A percentile compares a stretch with the other conserved stretches of the same genome.
Conservation (phyloP, 2,888 invertebrate species). For the Aradus depressus region DNA sequence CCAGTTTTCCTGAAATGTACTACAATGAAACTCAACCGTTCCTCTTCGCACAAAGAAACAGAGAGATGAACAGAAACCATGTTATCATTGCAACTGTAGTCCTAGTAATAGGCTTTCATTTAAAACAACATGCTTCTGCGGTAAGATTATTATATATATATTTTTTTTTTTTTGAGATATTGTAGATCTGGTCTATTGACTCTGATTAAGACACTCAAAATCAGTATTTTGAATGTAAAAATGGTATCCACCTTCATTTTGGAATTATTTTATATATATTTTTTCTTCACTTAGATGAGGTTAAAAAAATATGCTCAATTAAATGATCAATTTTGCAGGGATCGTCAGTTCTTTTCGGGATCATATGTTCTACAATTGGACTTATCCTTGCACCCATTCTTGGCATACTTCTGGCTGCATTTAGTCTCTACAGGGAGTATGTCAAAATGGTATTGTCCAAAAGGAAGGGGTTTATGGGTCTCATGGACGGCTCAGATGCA, state of each 20-base stretch:
- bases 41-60: not conserved
- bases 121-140: conserved; percentile 17
- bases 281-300: not conserved
- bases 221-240: not conserved
- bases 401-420: not conserved
- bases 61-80: not conserved
- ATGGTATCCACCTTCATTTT: not conserved
- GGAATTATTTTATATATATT: not conserved
- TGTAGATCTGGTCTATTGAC: not conserved
- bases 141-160: conserved; percentile 6
- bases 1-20: conserved; percentile 7
- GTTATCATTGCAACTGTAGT: not conserved
- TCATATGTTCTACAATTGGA: conserved; percentile 20
- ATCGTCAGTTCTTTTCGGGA: conserved; percentile 18
- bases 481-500: conserved; percentile 44
- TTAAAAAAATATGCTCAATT: not conserved
- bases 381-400: conserved; percentile 13
- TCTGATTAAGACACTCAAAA: not conserved
- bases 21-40: not conserved
- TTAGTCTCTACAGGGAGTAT: conserved; percentile 7
- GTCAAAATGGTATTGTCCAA: not conserved
- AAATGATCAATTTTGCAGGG: conserved; percentile 6
- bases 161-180: not conserved
- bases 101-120: conserved; percentile 9
- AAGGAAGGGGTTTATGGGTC: conserved; percentile 36